Conservation (phyloP, 1,140 invertebrate genomes). For the Bombus soroeensis region DNA sequence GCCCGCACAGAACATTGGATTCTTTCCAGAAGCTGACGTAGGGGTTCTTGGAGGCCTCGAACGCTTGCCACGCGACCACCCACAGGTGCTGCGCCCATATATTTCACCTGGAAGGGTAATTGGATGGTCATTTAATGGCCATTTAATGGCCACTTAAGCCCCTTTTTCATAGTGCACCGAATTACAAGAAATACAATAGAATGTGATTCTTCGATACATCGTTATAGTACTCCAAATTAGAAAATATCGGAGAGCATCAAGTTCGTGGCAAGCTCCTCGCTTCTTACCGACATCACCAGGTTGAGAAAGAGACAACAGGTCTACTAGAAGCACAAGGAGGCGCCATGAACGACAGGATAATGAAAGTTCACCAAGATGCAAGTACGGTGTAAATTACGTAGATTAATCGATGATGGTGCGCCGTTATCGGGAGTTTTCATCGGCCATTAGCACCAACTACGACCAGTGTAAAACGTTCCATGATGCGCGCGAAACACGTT, state of each 20-base stretch:
- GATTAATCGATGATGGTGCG: conserved; percentile 23
- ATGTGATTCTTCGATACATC: too few species aligned
- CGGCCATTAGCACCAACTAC: background rate
- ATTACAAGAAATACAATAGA: background rate
- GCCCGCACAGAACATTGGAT: conserved; percentile 73
- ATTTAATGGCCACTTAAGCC: background rate
- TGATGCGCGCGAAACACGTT: background rate
- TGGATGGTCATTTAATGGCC: background rate
- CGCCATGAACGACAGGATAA: background rate
- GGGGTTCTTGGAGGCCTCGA: conserved; percentile 90
- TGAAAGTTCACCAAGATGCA: conserved; percentile 19
- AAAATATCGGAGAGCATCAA: background rate
- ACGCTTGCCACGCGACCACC: conserved; percentile 91
- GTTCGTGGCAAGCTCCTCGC: background rate
- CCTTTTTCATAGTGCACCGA: background rate
- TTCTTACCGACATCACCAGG: background rate
- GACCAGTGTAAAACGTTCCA: background rate
- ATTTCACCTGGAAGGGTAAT: conserved; percentile 85
- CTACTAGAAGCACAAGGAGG: background rate
- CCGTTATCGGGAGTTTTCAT: conserved; percentile 24
- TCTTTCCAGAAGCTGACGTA: conserved; percentile 86
- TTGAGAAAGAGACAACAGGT: background rate
- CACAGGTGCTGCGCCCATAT: conserved; percentile 91
- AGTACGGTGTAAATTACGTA: conserved; percentile 13
- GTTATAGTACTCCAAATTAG: too few species aligned